Evolutionary conservation across 53 echinoderm and acorn worm genomes (phyloP), one percentile per base, ranked within the genome.

Genomic region (Arbacia lixula): DNA sequence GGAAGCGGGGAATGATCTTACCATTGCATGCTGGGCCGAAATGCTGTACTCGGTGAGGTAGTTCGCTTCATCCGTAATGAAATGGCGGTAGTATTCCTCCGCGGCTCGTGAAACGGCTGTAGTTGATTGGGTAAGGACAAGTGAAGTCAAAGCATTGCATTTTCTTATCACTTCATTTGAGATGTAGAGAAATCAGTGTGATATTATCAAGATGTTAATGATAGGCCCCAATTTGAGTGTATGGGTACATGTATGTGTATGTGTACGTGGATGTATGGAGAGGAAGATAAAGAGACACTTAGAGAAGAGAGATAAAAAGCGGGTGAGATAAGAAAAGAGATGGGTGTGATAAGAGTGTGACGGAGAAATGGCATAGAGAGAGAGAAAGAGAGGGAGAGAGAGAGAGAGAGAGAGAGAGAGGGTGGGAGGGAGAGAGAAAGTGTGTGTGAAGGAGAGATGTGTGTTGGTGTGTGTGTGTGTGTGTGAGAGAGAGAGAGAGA

Each of bases 1-100:
- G n/a, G n/a, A n/a, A n/a, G n/a, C n/a, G 14, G 14, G 14, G 27
- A 76, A 76, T 5, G 33, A 57, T 39, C 42, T 29, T 68, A 84
- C 84, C 71, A 84, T 84, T 12, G 84, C 53, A 84, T 84, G 84
- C 33, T 53, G 54, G 20, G 84, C 51, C 10, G 84, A 26, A 3
- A 84, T 24, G 54, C 25, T 53, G n/a, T 69, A 84, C 19, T 69
- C 84, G 3, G 71, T 53, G 20, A 34, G 28, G 14, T 17, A 54
- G 32, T 83, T 51, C 34, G 35, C 4, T 16, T 50, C 11, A 35
- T 32, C 35, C 8, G 22, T 0, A 8, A 53, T 69, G 54, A 69
- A 84, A 36, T 50, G 52, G 1, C 25, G 20, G 6, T 54, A 67
- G 84, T 84, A 84, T 24, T 84, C 84, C 38, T 69, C 84, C 5